Base-by-base conservation (phyloP, 2,888 invertebrate species). In the Liopterus haemorrhoidalis region DNA sequence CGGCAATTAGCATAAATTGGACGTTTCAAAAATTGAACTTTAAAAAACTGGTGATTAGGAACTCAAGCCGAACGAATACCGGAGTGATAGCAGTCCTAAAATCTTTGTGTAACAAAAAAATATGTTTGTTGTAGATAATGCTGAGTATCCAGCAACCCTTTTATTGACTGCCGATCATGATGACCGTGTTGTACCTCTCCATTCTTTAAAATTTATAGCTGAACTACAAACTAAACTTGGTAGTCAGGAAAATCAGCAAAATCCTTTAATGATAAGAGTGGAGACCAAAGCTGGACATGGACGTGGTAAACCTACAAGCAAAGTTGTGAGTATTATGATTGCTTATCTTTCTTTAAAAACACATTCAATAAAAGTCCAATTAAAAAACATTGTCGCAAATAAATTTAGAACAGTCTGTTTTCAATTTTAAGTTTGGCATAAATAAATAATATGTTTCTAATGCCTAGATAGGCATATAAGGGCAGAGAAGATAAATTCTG, bases 221-320 rank as follows among this genome's bases (percentile, higher is more conserved):
- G 80, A 87, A 57, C 72, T 99, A 48, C 97, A 99, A 63, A 74
- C 89, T 60, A 76, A 74, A 28, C 64, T 87, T 11, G 81, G 80
- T 28, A 65, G 66, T 45, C 61, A 75, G 3, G 61, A 74, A 4
- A 70, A 73, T 51, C 91, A 93, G 76, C 76, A 66, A 12, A 89
- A 89, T 58, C 97, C 97, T 2, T 68, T 99, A 53, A 69, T 99
- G 50, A 84, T 93, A 44, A 75, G 89, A 44, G 78, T 99, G 52
- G 96, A 99, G 65, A 92, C 89, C 45, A 92, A 94, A 69, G 89
- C 96, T 12, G 99, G 99, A 0, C 99, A 99, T 72, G 97, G 97
- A 31, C 80, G 85, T 49, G 97, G 97, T 21, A 99, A 97, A 67
- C 96, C 97, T 40, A 96, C 94, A 30, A 76, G 85, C 2, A 99